Evolutionary conservation across 2,113 vertebrate genomes (phyloP).

Genomic region (Globicephala melas): DNA sequence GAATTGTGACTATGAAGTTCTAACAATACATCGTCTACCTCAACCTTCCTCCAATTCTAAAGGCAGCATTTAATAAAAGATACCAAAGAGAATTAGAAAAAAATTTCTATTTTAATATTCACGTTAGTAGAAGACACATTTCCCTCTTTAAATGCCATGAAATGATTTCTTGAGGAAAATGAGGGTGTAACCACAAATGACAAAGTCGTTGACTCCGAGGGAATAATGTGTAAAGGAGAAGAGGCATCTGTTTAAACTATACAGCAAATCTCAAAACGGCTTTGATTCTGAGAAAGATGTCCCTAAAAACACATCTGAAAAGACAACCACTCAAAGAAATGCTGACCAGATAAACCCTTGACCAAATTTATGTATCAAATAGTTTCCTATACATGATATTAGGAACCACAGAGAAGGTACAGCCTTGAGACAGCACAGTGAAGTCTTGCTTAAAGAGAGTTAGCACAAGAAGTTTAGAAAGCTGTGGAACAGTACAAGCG

Average conservation of each 20-base stretch:
- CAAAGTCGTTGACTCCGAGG: background rate
- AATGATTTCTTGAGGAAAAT: background rate
- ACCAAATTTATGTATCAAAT: background rate
- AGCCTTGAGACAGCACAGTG: background rate
- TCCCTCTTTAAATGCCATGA: background rate
- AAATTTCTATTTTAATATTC: background rate
- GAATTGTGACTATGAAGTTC: background rate
- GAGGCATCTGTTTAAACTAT: background rate
- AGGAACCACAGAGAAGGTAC: background rate
- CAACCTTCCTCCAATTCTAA: background rate
- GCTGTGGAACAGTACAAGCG: background rate
- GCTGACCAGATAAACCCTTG: background rate
- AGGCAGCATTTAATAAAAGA: background rate
- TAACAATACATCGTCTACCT: background rate
- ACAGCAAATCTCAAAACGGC: background rate
- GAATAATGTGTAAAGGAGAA: background rate
- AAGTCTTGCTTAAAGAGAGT: background rate
- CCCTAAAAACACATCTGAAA: background rate
- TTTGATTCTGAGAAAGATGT: background rate
- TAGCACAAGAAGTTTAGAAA: background rate
- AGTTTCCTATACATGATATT: background rate
- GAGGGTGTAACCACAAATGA: background rate
- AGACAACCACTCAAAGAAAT: background rate
- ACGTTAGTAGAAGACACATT: background rate
- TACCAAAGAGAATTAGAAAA: background rate